Evolutionary conservation across 2,797 vertebrate species (phyloP).

Genomic region (Anisognathus igniventris): DNA sequence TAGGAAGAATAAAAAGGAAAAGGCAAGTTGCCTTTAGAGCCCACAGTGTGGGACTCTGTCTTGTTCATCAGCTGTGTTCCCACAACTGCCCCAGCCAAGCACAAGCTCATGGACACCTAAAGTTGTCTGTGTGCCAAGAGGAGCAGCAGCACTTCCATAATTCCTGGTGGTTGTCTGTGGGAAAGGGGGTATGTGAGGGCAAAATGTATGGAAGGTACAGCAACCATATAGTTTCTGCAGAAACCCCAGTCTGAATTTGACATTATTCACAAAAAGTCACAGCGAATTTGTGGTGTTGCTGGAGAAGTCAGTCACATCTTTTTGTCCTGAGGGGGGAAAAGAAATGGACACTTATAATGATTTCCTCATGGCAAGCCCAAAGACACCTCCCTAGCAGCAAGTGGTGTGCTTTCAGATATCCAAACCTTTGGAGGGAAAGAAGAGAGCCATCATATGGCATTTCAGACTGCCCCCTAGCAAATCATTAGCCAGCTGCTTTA

Average conservation of each 20-base stretch:
- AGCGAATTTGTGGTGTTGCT: not conserved
- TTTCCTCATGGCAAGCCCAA: not conserved
- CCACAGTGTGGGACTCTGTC: not conserved
- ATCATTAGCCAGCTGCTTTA: not conserved
- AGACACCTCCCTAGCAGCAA: not conserved
- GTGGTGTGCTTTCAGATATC: not conserved
- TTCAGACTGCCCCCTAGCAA: not conserved
- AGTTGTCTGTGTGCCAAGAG: not conserved
- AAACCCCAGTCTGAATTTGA: not conserved
- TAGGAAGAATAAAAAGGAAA: no score
- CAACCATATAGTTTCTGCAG: not conserved
- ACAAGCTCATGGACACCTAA: not conserved
- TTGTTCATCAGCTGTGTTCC: not conserved
- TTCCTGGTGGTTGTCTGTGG: not conserved
- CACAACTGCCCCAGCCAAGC: not conserved
- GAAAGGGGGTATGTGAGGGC: no score
- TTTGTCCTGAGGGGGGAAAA: not conserved
- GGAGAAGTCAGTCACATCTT: not conserved
- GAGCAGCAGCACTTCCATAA: not conserved
- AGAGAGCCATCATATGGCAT: fast-evolving
- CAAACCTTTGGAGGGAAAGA: not conserved
- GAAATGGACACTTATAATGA: not conserved
- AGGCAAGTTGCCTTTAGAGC: not conserved
- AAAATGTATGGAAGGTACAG: not conserved
- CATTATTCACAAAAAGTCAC: not conserved